phyloP scores from a whole-genome alignment of 2,888 invertebrate species.

The Scaeva pyrastri region DNA sequence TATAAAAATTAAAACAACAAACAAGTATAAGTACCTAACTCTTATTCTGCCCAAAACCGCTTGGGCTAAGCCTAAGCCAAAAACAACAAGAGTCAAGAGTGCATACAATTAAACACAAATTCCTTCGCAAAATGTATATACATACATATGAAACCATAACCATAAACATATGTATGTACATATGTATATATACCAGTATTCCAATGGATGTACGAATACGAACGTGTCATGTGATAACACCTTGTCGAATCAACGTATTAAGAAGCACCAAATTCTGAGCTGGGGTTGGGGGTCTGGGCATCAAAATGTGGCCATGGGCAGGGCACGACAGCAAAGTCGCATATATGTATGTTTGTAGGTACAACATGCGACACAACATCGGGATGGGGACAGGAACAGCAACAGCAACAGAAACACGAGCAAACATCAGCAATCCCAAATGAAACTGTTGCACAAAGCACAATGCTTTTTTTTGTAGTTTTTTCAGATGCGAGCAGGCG shows the following conservation, averaged over 20 bases:
- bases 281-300: background rate
- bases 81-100: background rate
- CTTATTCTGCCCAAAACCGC: too few relatives aligned
- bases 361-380: slow-evolving; percentile 15
- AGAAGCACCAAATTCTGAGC: slow-evolving; percentile 18
- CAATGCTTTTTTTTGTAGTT: background rate
- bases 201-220: too few relatives aligned
- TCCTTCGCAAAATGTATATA: slow-evolving; percentile 19
- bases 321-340: background rate
- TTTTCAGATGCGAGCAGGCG: too few relatives aligned
- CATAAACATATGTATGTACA: slow-evolving; percentile 27
- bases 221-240: slow-evolving; percentile 61
- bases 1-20: too few relatives aligned
- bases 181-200: slow-evolving; percentile 9
- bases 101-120: background rate
- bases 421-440: slow-evolving; percentile 37
- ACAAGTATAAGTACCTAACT: too few relatives aligned
- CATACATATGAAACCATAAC: slow-evolving; percentile 30
- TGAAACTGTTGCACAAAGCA: slow-evolving; percentile 43
- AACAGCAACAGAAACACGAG: slow-evolving; percentile 24
- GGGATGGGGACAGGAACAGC: background rate
- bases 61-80: too few relatives aligned
- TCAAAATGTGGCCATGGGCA: background rate
- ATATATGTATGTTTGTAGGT: too few relatives aligned
- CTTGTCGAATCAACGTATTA: slow-evolving; percentile 52